Conservation (phyloP, 2,888 invertebrate species). For the Lasioglossum morio region DNA sequence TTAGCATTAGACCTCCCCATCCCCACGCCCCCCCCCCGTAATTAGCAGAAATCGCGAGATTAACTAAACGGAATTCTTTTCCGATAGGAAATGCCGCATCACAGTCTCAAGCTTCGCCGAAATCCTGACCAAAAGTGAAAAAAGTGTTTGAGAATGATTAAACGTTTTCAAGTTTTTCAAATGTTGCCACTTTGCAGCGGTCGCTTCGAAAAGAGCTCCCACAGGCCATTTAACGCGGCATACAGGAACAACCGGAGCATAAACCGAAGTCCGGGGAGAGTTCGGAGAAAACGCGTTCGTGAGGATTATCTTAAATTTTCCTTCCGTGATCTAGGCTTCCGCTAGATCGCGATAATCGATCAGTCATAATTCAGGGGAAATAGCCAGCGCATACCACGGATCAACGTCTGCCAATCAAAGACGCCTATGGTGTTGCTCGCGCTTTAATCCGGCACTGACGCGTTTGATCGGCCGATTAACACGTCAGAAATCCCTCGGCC, state of each 20-base stretch:
- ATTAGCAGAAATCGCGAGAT: neutral
- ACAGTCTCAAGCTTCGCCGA: too few relatives aligned
- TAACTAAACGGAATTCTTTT: neutral
- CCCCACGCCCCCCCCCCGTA: too few relatives aligned
- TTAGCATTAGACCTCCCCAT: too few relatives aligned
- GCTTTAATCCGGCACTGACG: neutral
- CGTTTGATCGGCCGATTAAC: constrained; percentile 26
- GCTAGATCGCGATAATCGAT: neutral
- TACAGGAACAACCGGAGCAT: neutral
- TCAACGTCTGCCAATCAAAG: constrained; percentile 3
- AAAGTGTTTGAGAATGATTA: too few relatives aligned
- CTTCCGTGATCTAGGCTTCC: neutral
- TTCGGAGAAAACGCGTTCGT: neutral
- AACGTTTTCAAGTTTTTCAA: too few relatives aligned
- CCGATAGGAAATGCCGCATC: too few relatives aligned
- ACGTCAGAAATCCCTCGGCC: neutral
- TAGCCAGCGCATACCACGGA: neutral
- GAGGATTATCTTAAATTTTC: neutral
- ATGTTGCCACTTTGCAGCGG: too few relatives aligned
- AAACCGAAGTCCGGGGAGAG: neutral
- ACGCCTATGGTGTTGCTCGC: neutral
- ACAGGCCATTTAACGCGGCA: constrained; percentile 12
- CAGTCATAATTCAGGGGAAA: neutral
- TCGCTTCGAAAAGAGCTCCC: constrained; percentile 23
- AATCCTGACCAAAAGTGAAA: too few relatives aligned